phyloP scores from a whole-genome alignment of 2,113 vertebrate species.

The Limnothrissa miodon region DNA sequence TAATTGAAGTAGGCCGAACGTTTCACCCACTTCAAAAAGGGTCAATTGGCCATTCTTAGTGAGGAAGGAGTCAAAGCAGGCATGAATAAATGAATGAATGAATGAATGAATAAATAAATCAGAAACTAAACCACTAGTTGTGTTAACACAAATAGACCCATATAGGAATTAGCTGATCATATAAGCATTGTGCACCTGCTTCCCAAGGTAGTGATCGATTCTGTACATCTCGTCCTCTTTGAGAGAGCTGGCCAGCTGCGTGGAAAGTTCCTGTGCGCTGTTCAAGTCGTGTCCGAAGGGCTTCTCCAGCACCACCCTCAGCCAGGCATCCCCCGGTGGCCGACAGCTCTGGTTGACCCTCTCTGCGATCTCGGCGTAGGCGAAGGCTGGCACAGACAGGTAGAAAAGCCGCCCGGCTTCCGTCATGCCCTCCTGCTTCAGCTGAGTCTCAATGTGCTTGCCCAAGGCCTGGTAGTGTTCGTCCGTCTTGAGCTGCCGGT shows the following conservation, averaged over 20 bases:
- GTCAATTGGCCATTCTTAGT: too few species aligned
- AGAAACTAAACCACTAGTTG: too few species aligned
- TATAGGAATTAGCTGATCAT: not conserved
- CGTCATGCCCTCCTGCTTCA: slow-evolving; percentile 71
- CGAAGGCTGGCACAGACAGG: slow-evolving; percentile 88
- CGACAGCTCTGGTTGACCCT: slow-evolving; percentile 84
- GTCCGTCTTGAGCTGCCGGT: slow-evolving; percentile 73
- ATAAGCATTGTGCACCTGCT: slow-evolving; percentile 75
- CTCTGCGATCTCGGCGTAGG: slow-evolving; percentile 81
- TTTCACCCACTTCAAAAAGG: too few species aligned
- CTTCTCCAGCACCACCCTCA: slow-evolving; percentile 91
- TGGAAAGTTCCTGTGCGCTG: slow-evolving; percentile 82
- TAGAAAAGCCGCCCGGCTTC: slow-evolving; percentile 92
- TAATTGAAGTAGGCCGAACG: too few species aligned
- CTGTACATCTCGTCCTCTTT: slow-evolving; percentile 93
- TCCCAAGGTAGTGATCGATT: slow-evolving; percentile 96
- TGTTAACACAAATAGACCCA: too few species aligned
- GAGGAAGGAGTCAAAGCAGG: not conserved
- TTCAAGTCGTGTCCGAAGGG: slow-evolving; percentile 88
- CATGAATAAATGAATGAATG: not conserved
- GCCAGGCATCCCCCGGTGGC: slow-evolving; percentile 73
- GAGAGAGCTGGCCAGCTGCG: slow-evolving; percentile 78
- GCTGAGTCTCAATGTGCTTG: slow-evolving; percentile 67
- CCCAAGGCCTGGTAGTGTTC: slow-evolving; percentile 80
- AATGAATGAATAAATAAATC: too few species aligned